Conservation (phyloP, 2,888 invertebrate genomes). For the Smittia aterrima region DNA sequence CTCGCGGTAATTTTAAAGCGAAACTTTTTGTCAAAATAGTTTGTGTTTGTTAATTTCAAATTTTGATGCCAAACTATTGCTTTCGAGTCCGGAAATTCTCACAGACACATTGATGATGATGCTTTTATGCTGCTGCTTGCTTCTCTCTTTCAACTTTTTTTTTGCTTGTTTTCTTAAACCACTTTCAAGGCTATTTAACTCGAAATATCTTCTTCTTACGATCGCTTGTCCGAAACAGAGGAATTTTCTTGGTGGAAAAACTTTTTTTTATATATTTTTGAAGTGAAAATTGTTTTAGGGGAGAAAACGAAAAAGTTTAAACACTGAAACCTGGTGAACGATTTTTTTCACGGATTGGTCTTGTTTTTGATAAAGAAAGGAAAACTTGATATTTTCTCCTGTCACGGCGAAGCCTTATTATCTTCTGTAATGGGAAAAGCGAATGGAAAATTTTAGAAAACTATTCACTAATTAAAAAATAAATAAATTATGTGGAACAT, state of each 20-base stretch:
- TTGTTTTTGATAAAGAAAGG: constrained; percentile 8
- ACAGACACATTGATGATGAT: constrained; percentile 30
- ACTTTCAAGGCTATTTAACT: constrained; percentile 34
- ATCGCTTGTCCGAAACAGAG: background rate
- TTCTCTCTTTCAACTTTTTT: constrained; percentile 15
- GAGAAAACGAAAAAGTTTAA: background rate
- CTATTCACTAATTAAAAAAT: background rate
- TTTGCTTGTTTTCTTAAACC: constrained; percentile 26
- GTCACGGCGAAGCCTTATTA: constrained; percentile 6
- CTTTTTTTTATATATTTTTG: background rate
- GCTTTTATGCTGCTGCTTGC: constrained; percentile 10
- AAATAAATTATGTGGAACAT: background rate
- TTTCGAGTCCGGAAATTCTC: constrained; percentile 33
- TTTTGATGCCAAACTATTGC: constrained; percentile 19
- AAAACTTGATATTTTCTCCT: background rate
- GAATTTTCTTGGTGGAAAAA: constrained; percentile 8
- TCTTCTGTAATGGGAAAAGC: background rate
- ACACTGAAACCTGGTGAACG: background rate
- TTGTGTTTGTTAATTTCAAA: constrained; percentile 8
- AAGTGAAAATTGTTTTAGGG: background rate
- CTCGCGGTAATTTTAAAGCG: background rate
- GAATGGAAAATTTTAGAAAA: background rate
- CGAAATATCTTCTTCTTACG: background rate
- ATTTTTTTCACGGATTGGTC: background rate
- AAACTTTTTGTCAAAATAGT: background rate